phyloP scores from a whole-genome alignment of 1,140 invertebrate species.

The Leptopilina boulardi region DNA sequence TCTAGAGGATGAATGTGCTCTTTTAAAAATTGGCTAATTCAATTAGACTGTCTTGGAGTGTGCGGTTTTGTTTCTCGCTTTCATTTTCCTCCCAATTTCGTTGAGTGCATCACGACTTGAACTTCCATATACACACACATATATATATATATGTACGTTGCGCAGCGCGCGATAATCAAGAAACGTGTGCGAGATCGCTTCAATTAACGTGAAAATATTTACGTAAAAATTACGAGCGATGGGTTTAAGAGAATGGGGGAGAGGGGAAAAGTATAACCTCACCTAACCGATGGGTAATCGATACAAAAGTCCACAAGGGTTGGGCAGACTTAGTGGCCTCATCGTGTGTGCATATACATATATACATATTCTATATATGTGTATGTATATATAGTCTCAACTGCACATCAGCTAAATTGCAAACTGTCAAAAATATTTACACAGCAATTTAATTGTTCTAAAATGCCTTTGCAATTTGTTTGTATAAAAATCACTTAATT shows the following conservation, averaged over 20 bases:
- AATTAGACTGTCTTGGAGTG: conserved; percentile 2
- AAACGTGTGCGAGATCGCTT: conserved; percentile 55
- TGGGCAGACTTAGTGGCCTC: conserved; percentile 68
- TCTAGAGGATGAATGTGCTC: neutral
- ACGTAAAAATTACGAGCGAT: conserved; percentile 68
- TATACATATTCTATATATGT: conserved; percentile 1
- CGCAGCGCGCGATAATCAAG: conserved; percentile 50
- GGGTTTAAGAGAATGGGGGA: conserved; percentile 1
- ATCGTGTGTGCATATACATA: conserved; percentile 54
- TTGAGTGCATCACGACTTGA: conserved; percentile 44
- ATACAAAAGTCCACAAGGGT: conserved; percentile 76
- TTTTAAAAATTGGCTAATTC: conserved; percentile 2
- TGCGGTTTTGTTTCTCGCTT: conserved; percentile 15
- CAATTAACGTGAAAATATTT: conserved; percentile 73
- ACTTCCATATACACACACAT: conserved; percentile 19
- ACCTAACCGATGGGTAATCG: conserved; percentile 72
- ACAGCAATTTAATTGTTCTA: neutral
- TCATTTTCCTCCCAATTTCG: conserved; percentile 14
- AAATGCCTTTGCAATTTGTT: neutral
- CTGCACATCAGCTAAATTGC: conserved; percentile 30
- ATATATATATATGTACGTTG: too few relatives aligned
- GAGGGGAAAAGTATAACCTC: conserved; percentile 62
- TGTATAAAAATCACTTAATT: too few relatives aligned
- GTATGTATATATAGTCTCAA: conserved; percentile 34
- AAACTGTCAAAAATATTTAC: conserved; percentile 39